These are phyloP conservation scores for Melangyna quadrimaculata DNA, from an alignment of 2,888 invertebrate species.

Conservation along the genomic window DNA sequence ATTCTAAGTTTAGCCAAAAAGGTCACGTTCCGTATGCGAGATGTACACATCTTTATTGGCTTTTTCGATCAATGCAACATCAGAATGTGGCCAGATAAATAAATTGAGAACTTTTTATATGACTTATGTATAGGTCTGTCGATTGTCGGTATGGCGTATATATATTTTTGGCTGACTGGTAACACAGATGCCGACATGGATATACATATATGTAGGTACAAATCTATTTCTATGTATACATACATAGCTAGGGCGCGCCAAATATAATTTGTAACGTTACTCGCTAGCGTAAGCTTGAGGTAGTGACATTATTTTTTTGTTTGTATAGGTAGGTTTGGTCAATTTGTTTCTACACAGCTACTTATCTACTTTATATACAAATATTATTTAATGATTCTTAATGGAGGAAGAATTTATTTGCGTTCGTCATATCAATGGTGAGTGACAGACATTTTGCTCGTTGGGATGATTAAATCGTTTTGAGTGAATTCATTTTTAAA, in stretches of 20 bases:
- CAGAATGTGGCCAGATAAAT: conserved; percentile 10
- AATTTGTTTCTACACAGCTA: background rate
- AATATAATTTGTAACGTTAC: conserved; percentile 9
- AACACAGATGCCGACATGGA: conserved; percentile 13
- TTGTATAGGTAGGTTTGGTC: background rate
- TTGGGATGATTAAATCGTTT: background rate
- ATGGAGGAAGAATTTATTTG: background rate
- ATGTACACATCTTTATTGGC: conserved; percentile 30
- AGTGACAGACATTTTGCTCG: no score
- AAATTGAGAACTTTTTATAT: background rate
- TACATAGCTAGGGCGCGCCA: background rate
- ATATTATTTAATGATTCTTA: background rate
- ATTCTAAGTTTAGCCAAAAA: conserved; percentile 68
- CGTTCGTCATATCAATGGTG: background rate
- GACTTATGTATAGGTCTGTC: background rate
- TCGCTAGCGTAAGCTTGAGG: conserved; percentile 7
- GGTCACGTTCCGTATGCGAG: conserved; percentile 62
- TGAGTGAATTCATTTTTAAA: background rate
- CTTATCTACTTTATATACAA: background rate
- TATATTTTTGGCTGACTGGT: background rate
- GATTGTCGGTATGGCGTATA: no score
- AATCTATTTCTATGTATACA: background rate
- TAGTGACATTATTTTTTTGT: conserved; percentile 28
- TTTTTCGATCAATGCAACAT: conserved; percentile 38
- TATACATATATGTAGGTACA: no score